These are phyloP conservation scores for Myiotriccus ornatus DNA, from an alignment of 2,797 vertebrate species.

Conservation along the genomic window DNA sequence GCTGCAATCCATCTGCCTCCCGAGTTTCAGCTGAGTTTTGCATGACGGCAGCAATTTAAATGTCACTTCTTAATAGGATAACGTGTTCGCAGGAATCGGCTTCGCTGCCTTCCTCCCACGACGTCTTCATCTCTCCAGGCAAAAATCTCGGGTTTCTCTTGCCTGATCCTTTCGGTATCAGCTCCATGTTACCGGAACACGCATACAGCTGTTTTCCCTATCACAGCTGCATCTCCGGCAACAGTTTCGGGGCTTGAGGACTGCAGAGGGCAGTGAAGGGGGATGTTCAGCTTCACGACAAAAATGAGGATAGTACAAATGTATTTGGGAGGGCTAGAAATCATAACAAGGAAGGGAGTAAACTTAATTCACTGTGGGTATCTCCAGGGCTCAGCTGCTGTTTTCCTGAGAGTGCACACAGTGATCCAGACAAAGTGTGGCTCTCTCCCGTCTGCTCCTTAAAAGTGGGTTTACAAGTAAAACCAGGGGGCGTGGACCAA, in stretches of 20 bases:
- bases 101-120: neutral
- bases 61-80: slow-evolving; percentile 36
- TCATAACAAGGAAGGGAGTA: neutral
- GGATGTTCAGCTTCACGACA: neutral
- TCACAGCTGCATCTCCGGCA: slow-evolving; percentile 17
- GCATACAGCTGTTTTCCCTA: slow-evolving; percentile 44
- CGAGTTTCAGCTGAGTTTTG: slow-evolving; percentile 24
- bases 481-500: neutral
- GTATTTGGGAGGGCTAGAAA: neutral
- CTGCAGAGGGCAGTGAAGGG: neutral
- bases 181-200: neutral
- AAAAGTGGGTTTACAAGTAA: neutral
- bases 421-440: neutral
- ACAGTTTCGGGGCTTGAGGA: neutral
- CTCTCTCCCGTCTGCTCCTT: neutral
- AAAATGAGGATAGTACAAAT: neutral
- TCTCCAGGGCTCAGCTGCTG: neutral
- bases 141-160: slow-evolving; percentile 10
- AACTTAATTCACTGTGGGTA: neutral
- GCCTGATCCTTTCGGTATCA: neutral
- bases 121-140: slow-evolving; percentile 13
- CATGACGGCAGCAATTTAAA: slow-evolving; percentile 40
- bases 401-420: neutral
- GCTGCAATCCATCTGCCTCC: slow-evolving; percentile 10
- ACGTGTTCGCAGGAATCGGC: neutral